phyloP scores from a whole-genome alignment of 2,113 vertebrate genomes.

The Epinephelus fuscoguttatus region DNA sequence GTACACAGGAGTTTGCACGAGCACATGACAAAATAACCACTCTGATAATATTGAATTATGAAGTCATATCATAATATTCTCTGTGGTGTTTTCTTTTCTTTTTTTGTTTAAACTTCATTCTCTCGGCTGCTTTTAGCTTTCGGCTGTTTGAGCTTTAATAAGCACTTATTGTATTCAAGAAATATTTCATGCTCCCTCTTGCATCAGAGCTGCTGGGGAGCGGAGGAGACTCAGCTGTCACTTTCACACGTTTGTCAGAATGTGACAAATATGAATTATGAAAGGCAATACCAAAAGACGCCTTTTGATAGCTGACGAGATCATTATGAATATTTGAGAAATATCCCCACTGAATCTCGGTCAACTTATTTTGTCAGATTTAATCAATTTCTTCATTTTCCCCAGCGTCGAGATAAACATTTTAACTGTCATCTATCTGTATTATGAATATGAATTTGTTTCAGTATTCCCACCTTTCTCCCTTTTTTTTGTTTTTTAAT shows the following conservation, averaged over 20 bases:
- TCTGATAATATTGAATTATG: slow-evolving; percentile 44
- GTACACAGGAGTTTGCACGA: slow-evolving; percentile 58
- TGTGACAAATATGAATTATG: slow-evolving; percentile 48
- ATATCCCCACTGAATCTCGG: slow-evolving; percentile 26
- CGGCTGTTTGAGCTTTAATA: slow-evolving; percentile 57
- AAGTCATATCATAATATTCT: slow-evolving; percentile 42
- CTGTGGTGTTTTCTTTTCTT: slow-evolving; percentile 37
- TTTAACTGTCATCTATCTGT: slow-evolving; percentile 37
- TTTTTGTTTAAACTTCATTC: background rate
- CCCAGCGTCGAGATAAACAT: slow-evolving; percentile 32
- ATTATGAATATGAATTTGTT: slow-evolving; percentile 36
- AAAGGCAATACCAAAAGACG: slow-evolving; percentile 39
- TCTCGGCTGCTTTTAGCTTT: slow-evolving; percentile 39
- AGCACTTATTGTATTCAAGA: slow-evolving; percentile 52
- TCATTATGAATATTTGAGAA: slow-evolving; percentile 39
- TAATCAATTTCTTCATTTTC: slow-evolving; percentile 45
- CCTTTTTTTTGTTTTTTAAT: slow-evolving; percentile 15
- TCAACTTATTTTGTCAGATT: slow-evolving; percentile 41
- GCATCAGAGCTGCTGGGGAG: slow-evolving; percentile 21
- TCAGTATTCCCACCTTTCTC: background rate
- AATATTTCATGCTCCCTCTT: slow-evolving; percentile 37
- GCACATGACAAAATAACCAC: slow-evolving; percentile 57
- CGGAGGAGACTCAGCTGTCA: slow-evolving; percentile 27
- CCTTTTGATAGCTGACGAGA: slow-evolving; percentile 32
- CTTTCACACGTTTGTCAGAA: slow-evolving; percentile 40